Evolutionary conservation across 2,797 vertebrate genomes (phyloP).

Genomic region (Picus viridis): DNA sequence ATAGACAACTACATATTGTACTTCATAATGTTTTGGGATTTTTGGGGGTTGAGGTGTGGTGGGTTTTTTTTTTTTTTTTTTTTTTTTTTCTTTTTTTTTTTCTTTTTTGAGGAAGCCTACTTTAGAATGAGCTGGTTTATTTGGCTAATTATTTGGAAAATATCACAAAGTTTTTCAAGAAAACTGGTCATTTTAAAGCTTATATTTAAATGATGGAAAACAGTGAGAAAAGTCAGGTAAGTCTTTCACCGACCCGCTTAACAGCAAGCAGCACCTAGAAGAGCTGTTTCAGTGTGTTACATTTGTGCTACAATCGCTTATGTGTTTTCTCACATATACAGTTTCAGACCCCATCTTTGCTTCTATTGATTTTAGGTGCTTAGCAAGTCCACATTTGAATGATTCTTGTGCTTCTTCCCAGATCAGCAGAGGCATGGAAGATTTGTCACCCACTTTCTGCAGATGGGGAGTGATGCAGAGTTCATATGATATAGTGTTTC

Average conservation of each 20-base stretch:
- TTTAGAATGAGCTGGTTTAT: background rate
- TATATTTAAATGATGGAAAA: background rate
- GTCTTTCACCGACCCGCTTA: background rate
- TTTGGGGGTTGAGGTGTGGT: too few relatives aligned
- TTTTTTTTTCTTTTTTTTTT: background rate
- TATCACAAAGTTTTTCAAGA: background rate
- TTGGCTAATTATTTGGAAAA: background rate
- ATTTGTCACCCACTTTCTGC: background rate
- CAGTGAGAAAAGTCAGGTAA: constrained; percentile 24
- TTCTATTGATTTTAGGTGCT: constrained; percentile 5
- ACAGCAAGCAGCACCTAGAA: background rate
- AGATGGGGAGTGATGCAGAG: background rate
- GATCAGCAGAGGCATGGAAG: background rate
- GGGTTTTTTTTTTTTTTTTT: too few relatives aligned
- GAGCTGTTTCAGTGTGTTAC: background rate
- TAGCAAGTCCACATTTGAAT: background rate
- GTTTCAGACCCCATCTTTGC: background rate
- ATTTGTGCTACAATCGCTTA: background rate
- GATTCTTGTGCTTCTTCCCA: background rate
- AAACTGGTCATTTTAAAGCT: background rate
- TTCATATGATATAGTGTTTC: background rate
- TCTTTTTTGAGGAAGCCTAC: background rate
- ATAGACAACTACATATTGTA: background rate
- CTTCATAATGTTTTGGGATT: background rate
- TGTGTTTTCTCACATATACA: constrained; percentile 23